Conservation (phyloP, 2,797 vertebrate genomes). For the Melanotaenia pygmaea region DNA sequence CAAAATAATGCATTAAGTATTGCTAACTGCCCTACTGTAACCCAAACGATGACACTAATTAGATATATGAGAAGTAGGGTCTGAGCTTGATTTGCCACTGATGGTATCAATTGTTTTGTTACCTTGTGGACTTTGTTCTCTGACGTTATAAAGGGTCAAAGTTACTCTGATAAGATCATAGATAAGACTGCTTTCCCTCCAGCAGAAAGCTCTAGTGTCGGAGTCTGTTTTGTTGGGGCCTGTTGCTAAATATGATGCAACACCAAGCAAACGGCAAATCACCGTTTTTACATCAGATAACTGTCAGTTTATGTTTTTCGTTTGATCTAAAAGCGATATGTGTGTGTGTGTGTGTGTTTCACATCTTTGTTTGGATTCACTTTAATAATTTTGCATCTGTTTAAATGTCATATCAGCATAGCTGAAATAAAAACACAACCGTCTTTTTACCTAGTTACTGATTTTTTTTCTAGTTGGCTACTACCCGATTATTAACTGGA, state of each 20-base stretch:
- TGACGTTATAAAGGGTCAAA: constrained; percentile 55
- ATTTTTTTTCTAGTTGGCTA: background rate
- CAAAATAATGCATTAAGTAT: background rate
- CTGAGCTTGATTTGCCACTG: background rate
- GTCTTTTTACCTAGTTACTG: background rate
- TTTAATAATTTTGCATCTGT: background rate
- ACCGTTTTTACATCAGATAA: background rate
- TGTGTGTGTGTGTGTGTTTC: background rate
- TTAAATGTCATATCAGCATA: background rate
- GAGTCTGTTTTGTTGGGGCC: constrained; percentile 38
- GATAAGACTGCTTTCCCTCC: constrained; percentile 29
- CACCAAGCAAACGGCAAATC: constrained; percentile 32
- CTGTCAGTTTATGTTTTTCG: background rate
- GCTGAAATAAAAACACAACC: background rate
- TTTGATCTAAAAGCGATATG: background rate
- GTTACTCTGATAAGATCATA: constrained; percentile 64
- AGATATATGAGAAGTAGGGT: background rate
- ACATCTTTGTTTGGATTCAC: background rate
- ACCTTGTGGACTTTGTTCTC: constrained; percentile 9
- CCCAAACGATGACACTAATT: background rate
- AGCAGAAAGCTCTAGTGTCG: constrained; percentile 48
- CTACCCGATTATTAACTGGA: background rate
- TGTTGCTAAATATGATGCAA: constrained; percentile 60
- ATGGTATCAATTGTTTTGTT: background rate
- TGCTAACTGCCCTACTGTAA: background rate